phyloP scores from a whole-genome alignment of 2,113 vertebrate genomes.

The Leptosomus discolor region DNA sequence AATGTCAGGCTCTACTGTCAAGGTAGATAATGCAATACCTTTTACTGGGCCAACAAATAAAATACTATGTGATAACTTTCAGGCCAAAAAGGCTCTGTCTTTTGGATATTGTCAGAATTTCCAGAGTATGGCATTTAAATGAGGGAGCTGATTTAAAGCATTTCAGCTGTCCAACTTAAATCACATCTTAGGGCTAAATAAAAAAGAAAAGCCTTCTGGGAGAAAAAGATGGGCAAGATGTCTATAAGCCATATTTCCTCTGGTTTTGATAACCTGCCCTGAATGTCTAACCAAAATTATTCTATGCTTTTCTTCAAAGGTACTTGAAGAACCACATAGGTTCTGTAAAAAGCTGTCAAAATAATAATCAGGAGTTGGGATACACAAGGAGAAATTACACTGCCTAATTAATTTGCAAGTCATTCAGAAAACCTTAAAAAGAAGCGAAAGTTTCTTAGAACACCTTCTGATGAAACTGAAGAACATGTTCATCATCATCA shows the following conservation, averaged over 20 bases:
- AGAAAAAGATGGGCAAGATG: background rate
- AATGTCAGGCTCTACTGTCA: constrained; percentile 11
- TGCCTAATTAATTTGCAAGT: background rate
- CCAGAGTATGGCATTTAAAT: constrained; percentile 1
- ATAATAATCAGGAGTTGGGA: background rate
- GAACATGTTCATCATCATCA: background rate
- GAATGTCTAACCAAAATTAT: background rate
- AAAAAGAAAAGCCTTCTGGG: background rate
- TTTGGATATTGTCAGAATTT: background rate
- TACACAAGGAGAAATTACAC: background rate
- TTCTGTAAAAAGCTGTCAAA: background rate
- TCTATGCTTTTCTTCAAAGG: background rate
- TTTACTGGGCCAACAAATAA: constrained; percentile 20
- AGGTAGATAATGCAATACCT: constrained; percentile 8
- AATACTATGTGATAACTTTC: background rate
- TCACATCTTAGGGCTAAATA: background rate
- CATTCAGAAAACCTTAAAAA: background rate
- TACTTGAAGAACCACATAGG: background rate
- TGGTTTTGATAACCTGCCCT: background rate
- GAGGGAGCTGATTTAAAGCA: background rate
- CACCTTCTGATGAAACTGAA: background rate
- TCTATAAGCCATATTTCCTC: background rate
- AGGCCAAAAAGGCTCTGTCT: background rate
- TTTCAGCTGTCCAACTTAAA: background rate
- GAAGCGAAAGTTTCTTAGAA: background rate